Evolutionary conservation across 2,888 invertebrate species (phyloP).

Genomic region (Cosmia pyralina): DNA sequence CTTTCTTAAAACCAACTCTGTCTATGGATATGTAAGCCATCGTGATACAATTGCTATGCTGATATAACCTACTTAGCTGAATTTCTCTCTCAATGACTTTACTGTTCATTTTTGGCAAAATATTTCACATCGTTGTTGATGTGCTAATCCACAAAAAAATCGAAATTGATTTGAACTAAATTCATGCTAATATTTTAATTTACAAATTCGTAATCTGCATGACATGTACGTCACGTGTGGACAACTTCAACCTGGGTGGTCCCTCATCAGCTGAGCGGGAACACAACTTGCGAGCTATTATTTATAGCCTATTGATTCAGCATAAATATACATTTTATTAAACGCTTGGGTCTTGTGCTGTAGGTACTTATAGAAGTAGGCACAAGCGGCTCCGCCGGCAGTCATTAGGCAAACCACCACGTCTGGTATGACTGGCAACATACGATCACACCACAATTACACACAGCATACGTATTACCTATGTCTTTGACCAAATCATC

Average conservation of each 20-base stretch:
- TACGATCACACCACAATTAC: conserved; percentile 45
- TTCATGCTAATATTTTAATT: no score
- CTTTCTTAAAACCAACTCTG: neutral
- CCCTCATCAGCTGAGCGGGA: conserved; percentile 5
- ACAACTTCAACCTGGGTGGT: conserved; percentile 41
- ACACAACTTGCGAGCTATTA: conserved; percentile 17
- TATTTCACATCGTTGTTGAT: neutral
- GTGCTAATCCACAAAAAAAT: neutral
- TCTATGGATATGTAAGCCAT: neutral
- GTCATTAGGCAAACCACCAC: conserved; percentile 62
- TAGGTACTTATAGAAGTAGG: conserved; percentile 26
- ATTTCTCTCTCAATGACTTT: neutral
- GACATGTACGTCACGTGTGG: neutral
- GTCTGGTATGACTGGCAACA: conserved; percentile 63
- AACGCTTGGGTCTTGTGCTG: conserved; percentile 12
- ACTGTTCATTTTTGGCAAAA: neutral
- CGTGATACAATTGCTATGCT: neutral
- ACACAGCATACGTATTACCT: conserved; percentile 58
- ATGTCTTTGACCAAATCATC: conserved; percentile 63
- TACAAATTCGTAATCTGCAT: neutral
- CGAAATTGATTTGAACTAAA: neutral
- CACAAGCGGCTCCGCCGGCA: conserved; percentile 29
- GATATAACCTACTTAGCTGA: neutral
- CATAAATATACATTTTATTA: conserved; percentile 52
- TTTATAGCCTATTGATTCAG: conserved; percentile 35